Evolutionary conservation across 2,888 invertebrate species (phyloP), one percentile per base, ranked within the genome.

Genomic region (Nowickia ferox): DNA sequence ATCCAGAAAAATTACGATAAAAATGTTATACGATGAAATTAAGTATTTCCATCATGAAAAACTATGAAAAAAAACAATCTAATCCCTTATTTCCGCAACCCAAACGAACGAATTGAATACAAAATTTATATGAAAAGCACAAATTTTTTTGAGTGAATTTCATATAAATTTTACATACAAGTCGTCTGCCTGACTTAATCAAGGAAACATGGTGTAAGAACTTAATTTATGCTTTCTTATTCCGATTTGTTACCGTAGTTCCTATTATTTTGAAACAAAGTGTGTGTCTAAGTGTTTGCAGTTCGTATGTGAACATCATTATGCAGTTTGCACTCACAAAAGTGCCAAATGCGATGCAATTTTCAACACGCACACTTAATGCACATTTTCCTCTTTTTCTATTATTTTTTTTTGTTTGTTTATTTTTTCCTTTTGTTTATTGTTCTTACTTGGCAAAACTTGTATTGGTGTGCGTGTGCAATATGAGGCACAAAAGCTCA

Each of bases 301-400:
- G 5, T 61, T 61, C 13, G 65, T 79, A 40, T 66, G 48, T 53
- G 72, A 72, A 81, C 74, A 76, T 84, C 71, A 85, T 79, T 79
- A 83, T 86, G 75, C 83, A 76, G 83, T 79, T 86, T 86, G 63
- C 86, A 86, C 83, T 83, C 86, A 78, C 82, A 83, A 80, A 82
- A 87, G 84, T 84, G 81, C 78, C 84, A 82, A 84, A 82, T 84
- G 82, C 65, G 63, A 82, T 84, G 84, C 86, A 87, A 86, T 87
- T 87, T 87, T 77, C 80, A 80, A 80, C 86, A 87, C 87, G 87
- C 87, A 87, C 83, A 75, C 66, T 72, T 77, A 83, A 77, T 72
- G 65, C 30, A 71, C 72, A 83, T 75, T 75, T 81, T 81, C 30
- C 53, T 68, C 30, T 30, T 59, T 53, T 51, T 53, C 53, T 57